These are phyloP conservation scores for Lycocorax pyrrhopterus DNA, from an alignment of 2,113 vertebrate species.

Conservation along the genomic window DNA sequence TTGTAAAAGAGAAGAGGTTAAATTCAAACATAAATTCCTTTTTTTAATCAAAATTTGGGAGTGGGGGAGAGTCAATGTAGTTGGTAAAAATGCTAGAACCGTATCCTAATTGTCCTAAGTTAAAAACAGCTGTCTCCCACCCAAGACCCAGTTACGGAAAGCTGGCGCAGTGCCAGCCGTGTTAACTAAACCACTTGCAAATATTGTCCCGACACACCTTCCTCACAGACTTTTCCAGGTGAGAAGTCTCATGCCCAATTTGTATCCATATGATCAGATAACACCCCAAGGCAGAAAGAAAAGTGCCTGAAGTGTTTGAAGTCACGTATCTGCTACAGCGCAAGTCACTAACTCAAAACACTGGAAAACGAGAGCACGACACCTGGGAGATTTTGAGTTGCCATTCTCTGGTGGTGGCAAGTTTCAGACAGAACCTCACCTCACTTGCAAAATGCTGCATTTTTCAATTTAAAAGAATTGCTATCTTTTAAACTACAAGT, in stretches of 20 bases:
- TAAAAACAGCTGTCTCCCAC: not conserved
- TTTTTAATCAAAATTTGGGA: conserved; percentile 15
- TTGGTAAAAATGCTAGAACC: not conserved
- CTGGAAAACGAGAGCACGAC: not conserved
- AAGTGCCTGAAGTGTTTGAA: not conserved
- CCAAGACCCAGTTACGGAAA: not conserved
- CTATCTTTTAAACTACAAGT: not conserved
- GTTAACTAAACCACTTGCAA: not conserved
- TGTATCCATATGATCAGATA: not conserved
- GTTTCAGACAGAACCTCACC: not conserved
- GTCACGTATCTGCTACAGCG: not conserved
- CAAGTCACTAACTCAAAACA: not conserved
- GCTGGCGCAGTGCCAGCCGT: not conserved
- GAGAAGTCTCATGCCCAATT: not conserved
- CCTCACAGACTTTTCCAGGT: not conserved
- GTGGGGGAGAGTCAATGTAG: not conserved
- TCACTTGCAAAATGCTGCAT: not conserved
- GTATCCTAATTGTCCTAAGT: not conserved
- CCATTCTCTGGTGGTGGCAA: not conserved
- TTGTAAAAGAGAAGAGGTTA: conserved; percentile 7
- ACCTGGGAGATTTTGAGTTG: not conserved
- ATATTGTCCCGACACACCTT: not conserved
- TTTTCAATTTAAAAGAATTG: not conserved
- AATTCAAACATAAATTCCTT: conserved; percentile 32
- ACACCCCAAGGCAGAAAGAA: not conserved